Percentiles rank a stretch among this genome's conserved stretches.
phyloP scores from a whole-genome alignment of 1,140 invertebrate genomes.

The Marisa cornuarietis region DNA sequence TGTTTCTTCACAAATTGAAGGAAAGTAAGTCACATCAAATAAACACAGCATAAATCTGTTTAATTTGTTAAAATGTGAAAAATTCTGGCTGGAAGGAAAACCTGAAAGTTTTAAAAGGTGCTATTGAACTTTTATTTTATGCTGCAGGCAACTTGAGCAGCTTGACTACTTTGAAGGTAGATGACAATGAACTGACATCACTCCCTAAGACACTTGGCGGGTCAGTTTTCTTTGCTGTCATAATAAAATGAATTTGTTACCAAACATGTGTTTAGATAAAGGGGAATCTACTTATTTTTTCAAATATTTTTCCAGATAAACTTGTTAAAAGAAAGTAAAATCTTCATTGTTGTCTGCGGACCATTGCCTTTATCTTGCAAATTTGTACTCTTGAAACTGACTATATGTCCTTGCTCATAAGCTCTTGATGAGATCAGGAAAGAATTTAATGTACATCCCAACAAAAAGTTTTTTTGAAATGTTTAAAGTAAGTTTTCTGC shows the following conservation, averaged over 20 bases:
- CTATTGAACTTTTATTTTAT: slow-evolving; percentile 4
- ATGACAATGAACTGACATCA: slow-evolving; percentile 93
- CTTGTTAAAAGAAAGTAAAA: neutral
- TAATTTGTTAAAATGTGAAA: no score
- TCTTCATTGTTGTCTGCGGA: neutral
- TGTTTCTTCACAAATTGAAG: no score
- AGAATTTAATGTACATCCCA: no score
- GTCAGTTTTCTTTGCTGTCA: slow-evolving; percentile 59
- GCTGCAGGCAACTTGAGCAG: slow-evolving; percentile 79
- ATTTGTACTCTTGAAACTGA: no score
- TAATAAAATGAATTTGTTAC: neutral
- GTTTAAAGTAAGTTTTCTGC: no score
- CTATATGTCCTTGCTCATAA: no score
- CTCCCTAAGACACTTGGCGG: slow-evolving; percentile 78
- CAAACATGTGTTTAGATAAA: neutral
- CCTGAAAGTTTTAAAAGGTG: neutral
- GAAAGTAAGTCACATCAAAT: no score
- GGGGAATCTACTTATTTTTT: neutral
- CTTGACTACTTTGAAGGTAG: slow-evolving; percentile 97
- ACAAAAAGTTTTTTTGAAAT: no score
- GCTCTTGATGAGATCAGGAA: no score
- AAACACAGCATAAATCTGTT: no score
- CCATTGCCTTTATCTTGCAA: no score
- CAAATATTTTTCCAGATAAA: neutral
- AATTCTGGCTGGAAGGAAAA: no score